phyloP scores from a whole-genome alignment of 2,797 vertebrate genomes.

The Etheostoma nigrum region DNA sequence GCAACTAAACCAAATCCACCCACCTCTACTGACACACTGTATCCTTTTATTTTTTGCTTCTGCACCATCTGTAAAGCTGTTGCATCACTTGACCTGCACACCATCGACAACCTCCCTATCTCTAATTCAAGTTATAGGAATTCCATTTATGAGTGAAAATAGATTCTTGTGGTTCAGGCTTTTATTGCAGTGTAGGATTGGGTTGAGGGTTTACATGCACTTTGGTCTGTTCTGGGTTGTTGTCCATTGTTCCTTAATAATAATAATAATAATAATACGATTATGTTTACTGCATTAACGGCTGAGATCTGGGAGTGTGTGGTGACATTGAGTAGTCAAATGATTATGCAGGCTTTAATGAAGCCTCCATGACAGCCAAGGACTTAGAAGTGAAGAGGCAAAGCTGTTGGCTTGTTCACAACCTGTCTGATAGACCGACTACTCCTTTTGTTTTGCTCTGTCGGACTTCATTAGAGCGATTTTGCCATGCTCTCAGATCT shows the following conservation, averaged over 20 bases:
- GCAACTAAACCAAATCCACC: slow-evolving; percentile 60
- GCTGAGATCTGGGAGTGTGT: neutral
- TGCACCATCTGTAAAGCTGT: slow-evolving; percentile 51
- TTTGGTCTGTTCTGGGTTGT: no score
- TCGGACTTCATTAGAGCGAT: no score
- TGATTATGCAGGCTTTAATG: neutral
- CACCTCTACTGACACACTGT: slow-evolving; percentile 55
- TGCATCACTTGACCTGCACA: slow-evolving; percentile 58
- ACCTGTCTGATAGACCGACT: no score
- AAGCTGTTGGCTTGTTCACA: neutral
- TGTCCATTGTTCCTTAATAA: neutral
- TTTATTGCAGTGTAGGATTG: no score
- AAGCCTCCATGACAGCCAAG: neutral
- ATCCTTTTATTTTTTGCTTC: slow-evolving; percentile 66
- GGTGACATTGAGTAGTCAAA: neutral
- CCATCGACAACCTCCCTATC: slow-evolving; percentile 13
- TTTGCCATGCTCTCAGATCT: no score
- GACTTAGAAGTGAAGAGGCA: neutral
- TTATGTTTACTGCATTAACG: neutral
- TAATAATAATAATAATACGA: neutral
- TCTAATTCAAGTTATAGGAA: slow-evolving; percentile 16
- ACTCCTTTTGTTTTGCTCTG: neutral
- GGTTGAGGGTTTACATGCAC: no score
- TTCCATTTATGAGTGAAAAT: slow-evolving; percentile 6
- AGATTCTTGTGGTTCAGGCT: neutral